Base-by-base conservation (phyloP, 1,140 invertebrate species). In the Chlorops oryzae region DNA sequence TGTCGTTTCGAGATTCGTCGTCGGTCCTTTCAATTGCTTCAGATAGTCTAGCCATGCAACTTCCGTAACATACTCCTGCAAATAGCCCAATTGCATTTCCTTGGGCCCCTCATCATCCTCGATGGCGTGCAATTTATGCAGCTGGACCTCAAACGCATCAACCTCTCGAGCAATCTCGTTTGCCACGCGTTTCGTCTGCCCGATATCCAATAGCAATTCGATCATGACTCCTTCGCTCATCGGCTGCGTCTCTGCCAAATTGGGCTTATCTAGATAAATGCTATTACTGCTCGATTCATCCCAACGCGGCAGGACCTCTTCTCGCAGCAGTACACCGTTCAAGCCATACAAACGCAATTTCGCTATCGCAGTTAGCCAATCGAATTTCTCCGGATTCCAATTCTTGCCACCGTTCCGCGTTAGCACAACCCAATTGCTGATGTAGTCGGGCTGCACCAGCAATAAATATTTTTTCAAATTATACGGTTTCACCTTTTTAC, bases 401-500 rank as follows among this genome's bases (percentile, higher is more conserved):
- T 51, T 61, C 2, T 59, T 38, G 18, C 50, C 48, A 13, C 55
- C 55, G 21, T 50, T 48, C 5, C 51, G 62, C 46, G 56, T 57
- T 9, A 65, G 50, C 13, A 68, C 54, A 12, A 56, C 62, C 65
- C 66, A 70, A 38, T 51, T 37, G 1, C 57, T 52, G 0, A 35
- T 51, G n/a, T 55, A 63, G 1, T 49, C 39, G 1, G 66, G 62
- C 6, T 54, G 54, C 28, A 70, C 34, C 3, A 66, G 40, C 27
- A 59, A 54, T 28, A 70, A 47, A 52, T 66, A 70, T 34, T 69
- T 66, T n/a, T 69, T 70, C 0, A 70, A 46, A 55, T 69, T 69
- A 20, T 69, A 69, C 0, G 63, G 65, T 37, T 69, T 69, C 5
- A 70, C 53, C 3, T 64, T 64, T 24, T 69, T 69, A 21, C 66